Base-by-base conservation (phyloP, 1,140 invertebrate species). In the Trachelipus rathkii region DNA sequence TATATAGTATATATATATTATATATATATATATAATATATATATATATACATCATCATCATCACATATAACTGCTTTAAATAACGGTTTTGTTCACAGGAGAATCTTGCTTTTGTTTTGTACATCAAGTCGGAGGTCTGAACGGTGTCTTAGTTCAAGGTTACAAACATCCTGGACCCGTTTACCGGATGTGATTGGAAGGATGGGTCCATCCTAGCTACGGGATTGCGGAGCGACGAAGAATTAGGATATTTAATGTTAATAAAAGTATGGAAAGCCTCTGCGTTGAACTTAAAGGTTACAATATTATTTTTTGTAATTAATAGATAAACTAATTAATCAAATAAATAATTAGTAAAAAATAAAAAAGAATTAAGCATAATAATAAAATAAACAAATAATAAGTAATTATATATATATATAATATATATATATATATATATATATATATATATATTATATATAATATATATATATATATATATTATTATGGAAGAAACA, bases 161-260 rank as follows among this genome's bases (percentile, higher is more conserved):
- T 87, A 86, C 77, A 84, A 83, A 81, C 87, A 87, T 77, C 85
- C 86, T 13, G 83, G 73, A 7, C 75, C 85, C 43, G 86, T 87
- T 3, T 87, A 83, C 82, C n/a, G 86, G 87, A 7, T 86, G 86
- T 82, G 86, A 87, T 74, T 87, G 87, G 87, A 84, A 83, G 75
- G 81, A 45, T 74, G 87, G 85, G 81, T 84, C 85, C 73, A 86
- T 86, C 77, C 72, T 87, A n/a, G 86, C 85, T 15, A 87, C 87
- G n/a, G 86, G 84, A 8, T 87, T n/a, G 87, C 84, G 85, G 85
- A 75, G 87, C 87, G 82, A 84, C n/a, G 84, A 19, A 77, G 72
- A 74, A 83, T 87, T 0, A 73, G 87, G 45, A 82, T 87, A 7
- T 87, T 84, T 81, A 85, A 85, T 82, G 81, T 86, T 21, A 81